Evolutionary conservation across 2,888 invertebrate genomes (phyloP), one percentile per base, ranked within the genome.

Genomic region (Nematopogon swammerdamellus): DNA sequence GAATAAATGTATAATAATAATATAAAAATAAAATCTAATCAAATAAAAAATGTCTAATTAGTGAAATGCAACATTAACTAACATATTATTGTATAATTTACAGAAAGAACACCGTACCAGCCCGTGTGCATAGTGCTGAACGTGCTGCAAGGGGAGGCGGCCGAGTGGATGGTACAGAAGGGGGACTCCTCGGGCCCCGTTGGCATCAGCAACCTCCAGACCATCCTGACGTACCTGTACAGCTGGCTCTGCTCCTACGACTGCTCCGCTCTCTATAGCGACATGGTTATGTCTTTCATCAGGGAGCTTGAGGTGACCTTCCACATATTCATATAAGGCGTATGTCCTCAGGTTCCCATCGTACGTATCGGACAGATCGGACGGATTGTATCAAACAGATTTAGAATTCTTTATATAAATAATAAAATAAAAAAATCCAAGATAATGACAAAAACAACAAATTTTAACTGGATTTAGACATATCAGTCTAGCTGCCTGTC

Each of bases 261-360:
- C 19, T 81, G 81, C 52, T 85, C 85, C 0, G 81, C 85, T 2
- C 82, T 83, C 45, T 70, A 91, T 0, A 84, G 85, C 19, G 74
- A 82, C 10, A 86, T 90, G 83, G 82, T 89, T 1, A 69, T 86
- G 58, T 82, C 85, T 2, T 85, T 87, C 55, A 83, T 91, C 59
- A 80, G 79, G 55, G 85, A 84, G 1, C 67, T 90, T 19, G 84
- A 86, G 63, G 82, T 76, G 51, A 52, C 52, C 49, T 19, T 49
- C 25, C 36, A 10, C 47, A 29, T 19, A 16, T 19, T n/a, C n/a
- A n/a, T n/a, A n/a, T n/a, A 45, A n/a, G n/a, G n/a, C n/a, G n/a
- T n/a, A n/a, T n/a, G n/a, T n/a, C n/a, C n/a, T n/a, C n/a, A n/a
- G n/a, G n/a, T n/a, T n/a, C n/a, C n/a, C n/a, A n/a, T n/a, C n/a